Evolutionary conservation across 2,113 vertebrate species (phyloP).

Genomic region (Lipophrys pholis): DNA sequence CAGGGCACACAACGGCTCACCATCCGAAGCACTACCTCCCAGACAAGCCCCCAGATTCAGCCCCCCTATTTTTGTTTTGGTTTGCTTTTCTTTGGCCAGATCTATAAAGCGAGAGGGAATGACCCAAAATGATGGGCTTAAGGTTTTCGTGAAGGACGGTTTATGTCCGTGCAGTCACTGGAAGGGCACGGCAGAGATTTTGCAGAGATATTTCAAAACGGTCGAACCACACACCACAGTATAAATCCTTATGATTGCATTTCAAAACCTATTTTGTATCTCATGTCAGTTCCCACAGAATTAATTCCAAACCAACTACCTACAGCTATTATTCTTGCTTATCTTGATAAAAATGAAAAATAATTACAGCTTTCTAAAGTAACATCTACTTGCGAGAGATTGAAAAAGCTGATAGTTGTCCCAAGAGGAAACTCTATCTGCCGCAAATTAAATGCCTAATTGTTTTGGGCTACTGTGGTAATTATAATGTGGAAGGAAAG

Average conservation of each 20-base stretch:
- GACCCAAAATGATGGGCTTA: slow-evolving; percentile 64
- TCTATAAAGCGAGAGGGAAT: slow-evolving; percentile 46
- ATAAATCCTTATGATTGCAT: slow-evolving; percentile 58
- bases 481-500: too few relatives aligned
- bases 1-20: slow-evolving; percentile 33
- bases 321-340: slow-evolving; percentile 30
- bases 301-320: slow-evolving; percentile 44
- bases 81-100: slow-evolving; percentile 67
- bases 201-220: slow-evolving; percentile 58
- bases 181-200: slow-evolving; percentile 74
- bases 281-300: slow-evolving; percentile 45
- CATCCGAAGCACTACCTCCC: slow-evolving; percentile 42
- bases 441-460: background rate
- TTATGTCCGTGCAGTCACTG: slow-evolving; percentile 83
- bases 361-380: slow-evolving; percentile 1
- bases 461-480: too few relatives aligned
- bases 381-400: slow-evolving; percentile 1
- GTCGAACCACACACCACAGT: slow-evolving; percentile 37
- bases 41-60: slow-evolving; percentile 39
- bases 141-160: slow-evolving; percentile 73
- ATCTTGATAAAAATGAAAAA: slow-evolving; percentile 45
- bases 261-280: slow-evolving; percentile 59
- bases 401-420: background rate
- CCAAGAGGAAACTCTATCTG: background rate
- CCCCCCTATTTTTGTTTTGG: slow-evolving; percentile 42